Base-by-base conservation (phyloP, 2,888 invertebrate genomes). In the Orthosia gracilis region DNA sequence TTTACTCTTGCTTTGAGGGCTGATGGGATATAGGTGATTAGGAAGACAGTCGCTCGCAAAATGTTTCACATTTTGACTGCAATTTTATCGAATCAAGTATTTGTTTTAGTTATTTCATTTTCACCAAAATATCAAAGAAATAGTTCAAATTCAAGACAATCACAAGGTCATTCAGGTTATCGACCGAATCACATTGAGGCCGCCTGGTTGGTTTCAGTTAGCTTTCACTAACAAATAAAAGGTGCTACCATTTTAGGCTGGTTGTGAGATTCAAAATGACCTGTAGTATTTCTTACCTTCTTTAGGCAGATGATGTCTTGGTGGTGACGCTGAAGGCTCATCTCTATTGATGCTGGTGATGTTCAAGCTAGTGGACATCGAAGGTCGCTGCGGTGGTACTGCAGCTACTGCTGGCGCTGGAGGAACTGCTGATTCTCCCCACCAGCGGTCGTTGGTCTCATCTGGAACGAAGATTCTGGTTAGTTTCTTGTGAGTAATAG, bases 371-470 rank as follows among this genome's bases (percentile, higher is more conserved):
- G 94, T 93, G 3, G 93, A 88, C 71, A 92, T 85, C 0, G 96
- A 94, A 31, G 96, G 95, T 74, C 95, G 87, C n/a, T n/a, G n/a
- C 4, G 96, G 96, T 4, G 96, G 96, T 0, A 96, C 96, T 0
- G 95, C 96, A 0, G 96, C 96, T 0, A 96, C 96, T 0, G 96
- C 96, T 2, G 96, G 96, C 0, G 96, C 96, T 4, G 96, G 95
- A 0, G 96, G 96, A 0, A 95, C 95, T 0, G 96, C 96, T 3
- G 96, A 94, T 78, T 96, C 96, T 0, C 94, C 95, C 96, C 96
- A 96, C 96, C 96, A 96, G 1, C 96, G 92, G 73, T 96, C 96
- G 61, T 92, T 92, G 2, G 94, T 91, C 64, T 96, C 96, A 88
- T 96, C 96, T 96, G 88, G 5, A 88, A 86, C 9, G 17, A 31